Percentiles rank a stretch among this genome's conserved stretches.
These are phyloP conservation scores for Stictocephala bisonia DNA, from an alignment of 2,888 invertebrate species.

Conservation along the genomic window DNA sequence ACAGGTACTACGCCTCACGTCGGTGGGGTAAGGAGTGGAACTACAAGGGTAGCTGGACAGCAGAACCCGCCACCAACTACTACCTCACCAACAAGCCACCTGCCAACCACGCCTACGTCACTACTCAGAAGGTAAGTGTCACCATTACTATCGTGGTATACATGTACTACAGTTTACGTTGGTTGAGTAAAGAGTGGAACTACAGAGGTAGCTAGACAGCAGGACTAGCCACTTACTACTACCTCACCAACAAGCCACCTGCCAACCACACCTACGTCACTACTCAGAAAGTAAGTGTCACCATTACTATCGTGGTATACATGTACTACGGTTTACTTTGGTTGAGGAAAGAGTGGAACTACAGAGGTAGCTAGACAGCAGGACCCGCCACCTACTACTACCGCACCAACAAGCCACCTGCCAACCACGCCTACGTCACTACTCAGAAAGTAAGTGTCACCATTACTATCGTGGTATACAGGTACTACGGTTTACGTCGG, in stretches of 20 bases:
- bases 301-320: conserved; percentile 75
- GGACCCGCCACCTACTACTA: conserved; percentile 47
- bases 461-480: conserved; percentile 74
- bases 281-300: no score
- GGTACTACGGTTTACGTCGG: conserved; percentile 71
- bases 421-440: conserved; percentile 46
- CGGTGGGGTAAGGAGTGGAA: conserved; percentile 73
- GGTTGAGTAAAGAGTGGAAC: no score
- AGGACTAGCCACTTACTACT: no score
- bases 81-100: conserved; percentile 33
- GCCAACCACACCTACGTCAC: no score
- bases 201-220: no score
- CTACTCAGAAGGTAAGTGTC: conserved; percentile 55
- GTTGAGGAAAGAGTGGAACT: conserved; percentile 72
- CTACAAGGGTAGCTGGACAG: conserved; percentile 68
- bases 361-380: conserved; percentile 68
- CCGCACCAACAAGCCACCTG: conserved; percentile 27
- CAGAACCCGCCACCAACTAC: conserved; percentile 46
- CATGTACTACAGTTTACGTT: no score
- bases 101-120: conserved; percentile 44
- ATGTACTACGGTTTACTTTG: conserved; percentile 72
- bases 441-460: conserved; percentile 65
- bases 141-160: no score
- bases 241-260: no score
- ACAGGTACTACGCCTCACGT: conserved; percentile 72